These are phyloP conservation scores for Phaenicophaeus curvirostris DNA, from an alignment of 2,797 vertebrate genomes.

Conservation along the genomic window DNA sequence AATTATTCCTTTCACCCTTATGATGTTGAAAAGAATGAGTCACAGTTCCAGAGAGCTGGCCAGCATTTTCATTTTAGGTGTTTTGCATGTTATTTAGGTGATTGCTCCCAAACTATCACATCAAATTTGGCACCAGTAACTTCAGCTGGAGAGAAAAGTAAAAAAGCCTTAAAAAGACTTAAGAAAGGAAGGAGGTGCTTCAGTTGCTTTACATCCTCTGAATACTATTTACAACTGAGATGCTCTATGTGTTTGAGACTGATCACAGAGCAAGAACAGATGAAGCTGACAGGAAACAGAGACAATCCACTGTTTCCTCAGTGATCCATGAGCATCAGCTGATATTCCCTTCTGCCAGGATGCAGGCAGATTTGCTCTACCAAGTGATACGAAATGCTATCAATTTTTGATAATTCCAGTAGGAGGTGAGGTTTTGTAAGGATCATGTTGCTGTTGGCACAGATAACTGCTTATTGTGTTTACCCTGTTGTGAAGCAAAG, in stretches of 20 bases:
- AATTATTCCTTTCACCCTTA: fast-evolving
- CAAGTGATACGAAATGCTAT: not conserved
- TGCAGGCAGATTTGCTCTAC: not conserved
- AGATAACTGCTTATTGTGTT: not conserved
- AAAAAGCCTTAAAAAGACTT: not conserved
- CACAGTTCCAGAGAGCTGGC: not conserved
- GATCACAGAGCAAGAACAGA: not conserved
- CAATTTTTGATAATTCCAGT: not conserved
- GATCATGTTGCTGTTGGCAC: not conserved
- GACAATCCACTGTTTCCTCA: not conserved
- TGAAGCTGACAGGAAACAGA: not conserved
- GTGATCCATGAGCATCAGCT: not conserved
- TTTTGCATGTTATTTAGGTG: not conserved
- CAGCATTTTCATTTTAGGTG: not conserved
- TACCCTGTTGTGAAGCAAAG: not conserved
- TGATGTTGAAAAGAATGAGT: not conserved
- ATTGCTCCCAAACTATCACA: not conserved
- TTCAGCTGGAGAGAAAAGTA: not conserved
- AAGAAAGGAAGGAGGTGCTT: not conserved
- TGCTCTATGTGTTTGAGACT: not conserved
- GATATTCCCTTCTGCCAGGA: not conserved
- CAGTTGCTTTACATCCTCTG: not conserved
- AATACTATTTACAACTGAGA: not conserved
- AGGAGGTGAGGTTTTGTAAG: not conserved
- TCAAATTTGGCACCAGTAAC: not conserved